Base-by-base conservation (phyloP, 2,888 invertebrate species). In the Cheilosia vulpina region DNA sequence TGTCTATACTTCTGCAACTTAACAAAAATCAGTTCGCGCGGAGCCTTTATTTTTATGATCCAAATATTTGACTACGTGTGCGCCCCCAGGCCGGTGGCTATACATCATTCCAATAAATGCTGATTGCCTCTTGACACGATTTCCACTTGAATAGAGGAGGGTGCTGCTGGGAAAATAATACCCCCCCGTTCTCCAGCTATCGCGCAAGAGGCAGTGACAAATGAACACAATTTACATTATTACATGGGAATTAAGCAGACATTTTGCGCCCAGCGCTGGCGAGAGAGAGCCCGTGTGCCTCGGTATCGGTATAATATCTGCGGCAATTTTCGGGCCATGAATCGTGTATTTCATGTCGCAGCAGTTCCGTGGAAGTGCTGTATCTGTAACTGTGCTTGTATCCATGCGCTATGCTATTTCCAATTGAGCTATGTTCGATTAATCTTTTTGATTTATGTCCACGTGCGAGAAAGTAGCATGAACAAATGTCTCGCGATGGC, bases 361-460 rank as follows among this genome's bases (percentile, higher is more conserved):
- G 77, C 72, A 65, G 57, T 76, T 80, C 80, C 76, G 38, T 58
- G 41, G 41, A 80, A 80, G 41, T 71, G 65, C 60, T 80, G 75
- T 73, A 73, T 73, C 50, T 38, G 53, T 73, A 6, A 4, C 52
- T 79, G 73, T 72, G 55, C 13, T 13, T 13, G 38, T 38, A 72
- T 62, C 71, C 81, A 76, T 77, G 81, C 76, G 77, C 81, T 85
- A 80, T 77, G 68, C 85, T 76, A 85, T 85, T 85, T 89, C 89
- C 90, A 90, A 90, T 91, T 91, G 90, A 91, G 90, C 91, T 91
- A 91, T 91, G 91, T 91, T 91, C 91, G 91, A 91, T 91, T 91
- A 91, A 91, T 91, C 91, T 91, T 89, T 89, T 90, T 91, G 91
- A 91, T 91, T 91, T 91, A 91, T 91, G 89, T 90, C 90, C 90